These are phyloP conservation scores for Pangasianodon gigas DNA, from an alignment of 2,113 vertebrate genomes.

Conservation along the genomic window DNA sequence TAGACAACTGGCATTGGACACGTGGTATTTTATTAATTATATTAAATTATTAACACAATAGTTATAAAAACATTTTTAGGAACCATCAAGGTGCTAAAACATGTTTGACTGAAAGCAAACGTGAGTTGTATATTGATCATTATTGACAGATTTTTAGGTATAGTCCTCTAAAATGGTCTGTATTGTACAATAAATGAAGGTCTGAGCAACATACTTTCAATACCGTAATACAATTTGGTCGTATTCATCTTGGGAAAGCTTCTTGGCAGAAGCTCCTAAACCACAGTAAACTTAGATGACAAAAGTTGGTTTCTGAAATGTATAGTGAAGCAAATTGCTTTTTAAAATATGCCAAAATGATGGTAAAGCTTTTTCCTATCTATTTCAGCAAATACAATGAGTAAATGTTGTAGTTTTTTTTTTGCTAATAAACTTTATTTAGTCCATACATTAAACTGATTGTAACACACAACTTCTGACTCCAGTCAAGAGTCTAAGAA, in stretches of 20 bases:
- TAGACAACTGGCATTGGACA: not conserved
- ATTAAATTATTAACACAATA: not conserved
- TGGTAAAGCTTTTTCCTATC: not conserved
- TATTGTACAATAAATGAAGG: not conserved
- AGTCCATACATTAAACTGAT: not conserved
- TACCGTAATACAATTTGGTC: not conserved
- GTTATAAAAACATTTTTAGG: not conserved
- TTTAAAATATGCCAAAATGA: not conserved
- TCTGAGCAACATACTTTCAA: not conserved
- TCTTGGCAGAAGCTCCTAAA: not conserved
- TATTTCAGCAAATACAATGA: not conserved
- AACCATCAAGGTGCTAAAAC: not conserved
- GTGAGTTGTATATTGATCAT: not conserved
- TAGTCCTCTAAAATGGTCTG: not conserved
- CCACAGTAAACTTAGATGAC: not conserved
- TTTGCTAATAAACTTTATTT: not conserved
- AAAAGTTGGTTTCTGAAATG: not conserved
- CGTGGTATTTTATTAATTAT: not conserved
- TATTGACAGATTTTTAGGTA: not conserved
- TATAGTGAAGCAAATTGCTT: not conserved
- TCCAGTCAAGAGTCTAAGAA: not conserved
- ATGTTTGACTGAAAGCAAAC: not conserved
- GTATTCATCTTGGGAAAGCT: not conserved
- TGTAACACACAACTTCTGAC: not conserved
- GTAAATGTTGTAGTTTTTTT: too few relatives aligned